phyloP scores from a whole-genome alignment of 2,113 vertebrate genomes.

The Odontesthes bonariensis region DNA sequence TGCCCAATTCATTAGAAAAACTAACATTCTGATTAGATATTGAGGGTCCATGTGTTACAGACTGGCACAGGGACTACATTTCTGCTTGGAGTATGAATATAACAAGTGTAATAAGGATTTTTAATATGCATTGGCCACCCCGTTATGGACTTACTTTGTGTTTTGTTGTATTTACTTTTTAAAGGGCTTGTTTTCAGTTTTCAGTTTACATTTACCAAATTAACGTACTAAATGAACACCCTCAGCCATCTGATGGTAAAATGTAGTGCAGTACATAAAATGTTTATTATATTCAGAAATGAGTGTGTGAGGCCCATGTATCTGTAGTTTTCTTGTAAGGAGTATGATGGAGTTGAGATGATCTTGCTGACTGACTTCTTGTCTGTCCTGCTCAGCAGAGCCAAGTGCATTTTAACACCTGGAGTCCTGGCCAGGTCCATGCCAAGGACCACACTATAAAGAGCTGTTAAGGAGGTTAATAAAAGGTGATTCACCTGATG shows the following conservation, averaged over 20 bases:
- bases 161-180: background rate
- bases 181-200: background rate
- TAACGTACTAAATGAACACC: background rate
- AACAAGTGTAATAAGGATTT: conserved; percentile 35
- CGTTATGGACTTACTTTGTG: conserved; percentile 5
- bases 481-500: conserved; percentile 68
- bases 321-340: conserved; percentile 1
- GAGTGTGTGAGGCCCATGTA: background rate
- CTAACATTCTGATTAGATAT: conserved; percentile 63
- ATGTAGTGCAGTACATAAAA: background rate
- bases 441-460: conserved; percentile 56
- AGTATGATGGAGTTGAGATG: conserved; percentile 18
- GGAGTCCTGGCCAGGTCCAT: conserved; percentile 53
- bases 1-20: conserved; percentile 67
- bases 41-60: conserved; percentile 21
- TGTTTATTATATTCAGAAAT: background rate
- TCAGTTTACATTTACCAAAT: background rate
- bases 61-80: conserved; percentile 26
- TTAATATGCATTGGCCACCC: conserved; percentile 19
- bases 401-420: conserved; percentile 73
- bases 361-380: conserved; percentile 37
- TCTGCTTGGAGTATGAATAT: conserved; percentile 18
- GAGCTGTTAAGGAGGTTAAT: conserved; percentile 67
- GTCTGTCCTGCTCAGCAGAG: conserved; percentile 29
- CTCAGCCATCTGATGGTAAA: background rate